A percentile compares a stretch with the other conserved stretches of the same genome.
Conservation (phyloP, 2,888 invertebrate genomes). For the Parthenolecanium corni region DNA sequence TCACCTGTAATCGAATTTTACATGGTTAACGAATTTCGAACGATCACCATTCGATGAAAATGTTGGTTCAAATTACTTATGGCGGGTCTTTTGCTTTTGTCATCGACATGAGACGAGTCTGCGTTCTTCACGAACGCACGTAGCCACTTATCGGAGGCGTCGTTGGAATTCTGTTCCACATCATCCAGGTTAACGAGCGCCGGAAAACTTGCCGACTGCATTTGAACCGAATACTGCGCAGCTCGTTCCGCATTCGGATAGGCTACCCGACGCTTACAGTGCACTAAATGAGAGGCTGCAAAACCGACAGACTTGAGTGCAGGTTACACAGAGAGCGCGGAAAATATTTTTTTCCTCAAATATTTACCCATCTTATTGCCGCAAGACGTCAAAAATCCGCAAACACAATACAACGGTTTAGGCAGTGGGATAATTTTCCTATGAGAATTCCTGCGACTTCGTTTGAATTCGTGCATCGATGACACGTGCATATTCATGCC, state of each 20-base stretch:
- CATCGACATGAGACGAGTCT: neutral
- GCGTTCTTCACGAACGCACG: conserved; percentile 31
- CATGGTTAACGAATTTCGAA: neutral
- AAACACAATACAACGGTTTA: conserved; percentile 61
- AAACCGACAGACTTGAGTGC: neutral
- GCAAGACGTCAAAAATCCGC: conserved; percentile 50
- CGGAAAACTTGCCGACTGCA: conserved; percentile 33
- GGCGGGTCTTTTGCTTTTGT: neutral
- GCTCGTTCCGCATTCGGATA: conserved; percentile 55
- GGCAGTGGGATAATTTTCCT: conserved; percentile 34
- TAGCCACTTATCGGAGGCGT: conserved; percentile 32
- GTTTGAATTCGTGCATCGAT: neutral
- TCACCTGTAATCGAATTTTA: neutral
- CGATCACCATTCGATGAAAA: neutral
- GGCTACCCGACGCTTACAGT: conserved; percentile 60
- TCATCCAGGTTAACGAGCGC: conserved; percentile 35
- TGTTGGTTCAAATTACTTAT: neutral
- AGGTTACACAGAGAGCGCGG: neutral
- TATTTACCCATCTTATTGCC: conserved; percentile 41
- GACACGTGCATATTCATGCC: conserved; percentile 7
- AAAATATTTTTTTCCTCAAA: neutral
- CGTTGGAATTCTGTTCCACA: conserved; percentile 30
- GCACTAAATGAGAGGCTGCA: conserved; percentile 47
- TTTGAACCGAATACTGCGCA: conserved; percentile 46
- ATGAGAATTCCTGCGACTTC: neutral